Percentiles rank a stretch among this genome's conserved stretches.
Conservation (phyloP, 2,888 invertebrate species). For the Dynastes maya region DNA sequence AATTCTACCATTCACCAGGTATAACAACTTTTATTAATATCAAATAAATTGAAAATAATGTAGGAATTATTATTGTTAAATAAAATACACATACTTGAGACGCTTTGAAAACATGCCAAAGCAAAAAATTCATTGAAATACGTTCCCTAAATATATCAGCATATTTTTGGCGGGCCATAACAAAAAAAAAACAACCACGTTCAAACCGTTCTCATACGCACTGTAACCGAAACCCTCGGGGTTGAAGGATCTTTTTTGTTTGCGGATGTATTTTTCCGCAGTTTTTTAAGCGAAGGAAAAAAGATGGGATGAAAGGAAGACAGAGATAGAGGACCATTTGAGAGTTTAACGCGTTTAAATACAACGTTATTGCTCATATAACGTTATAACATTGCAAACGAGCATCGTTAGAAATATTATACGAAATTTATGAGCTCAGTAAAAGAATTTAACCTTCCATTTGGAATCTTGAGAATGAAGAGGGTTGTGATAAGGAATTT, state of each 20-base stretch:
- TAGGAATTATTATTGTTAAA: too few species aligned
- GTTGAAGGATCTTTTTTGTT: conserved; percentile 9
- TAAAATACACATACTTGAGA: neutral
- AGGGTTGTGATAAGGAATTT: too few species aligned
- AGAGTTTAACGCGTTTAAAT: conserved; percentile 16
- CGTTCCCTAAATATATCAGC: conserved; percentile 47
- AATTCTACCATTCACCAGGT: too few species aligned
- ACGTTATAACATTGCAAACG: conserved; percentile 9
- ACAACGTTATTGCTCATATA: conserved; percentile 24
- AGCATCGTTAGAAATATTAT: conserved; percentile 16
- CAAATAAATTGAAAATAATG: too few species aligned
- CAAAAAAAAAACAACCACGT: conserved; percentile 40
- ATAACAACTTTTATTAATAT: too few species aligned
- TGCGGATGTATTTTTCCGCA: neutral
- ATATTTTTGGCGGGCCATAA: conserved; percentile 44
- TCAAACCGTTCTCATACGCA: conserved; percentile 17
- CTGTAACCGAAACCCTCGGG: neutral
- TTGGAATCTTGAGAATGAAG: neutral
- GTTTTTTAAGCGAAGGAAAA: neutral
- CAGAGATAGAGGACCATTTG: neutral
- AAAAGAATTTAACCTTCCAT: conserved; percentile 3
- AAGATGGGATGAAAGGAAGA: neutral
- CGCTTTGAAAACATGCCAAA: neutral
- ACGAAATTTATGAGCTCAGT: conserved; percentile 5
- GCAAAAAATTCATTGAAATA: too few species aligned